Conservation (phyloP, 2,797 vertebrate genomes). For the Fringilla coelebs region DNA sequence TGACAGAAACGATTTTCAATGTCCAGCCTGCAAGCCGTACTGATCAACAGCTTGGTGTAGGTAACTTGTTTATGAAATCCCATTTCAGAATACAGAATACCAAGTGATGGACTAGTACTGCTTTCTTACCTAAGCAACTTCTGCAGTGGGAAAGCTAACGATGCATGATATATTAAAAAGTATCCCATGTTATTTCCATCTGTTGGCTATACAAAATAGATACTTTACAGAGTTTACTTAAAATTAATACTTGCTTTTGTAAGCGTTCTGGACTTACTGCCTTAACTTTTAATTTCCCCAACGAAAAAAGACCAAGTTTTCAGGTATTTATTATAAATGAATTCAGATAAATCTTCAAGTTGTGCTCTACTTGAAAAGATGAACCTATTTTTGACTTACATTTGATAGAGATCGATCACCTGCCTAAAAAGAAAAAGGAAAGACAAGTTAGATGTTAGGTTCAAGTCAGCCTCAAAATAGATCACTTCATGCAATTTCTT, state of each 20-base stretch:
- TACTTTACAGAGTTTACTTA: neutral
- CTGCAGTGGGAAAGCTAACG: neutral
- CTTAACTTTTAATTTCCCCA: neutral
- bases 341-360: neutral
- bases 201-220: neutral
- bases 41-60: neutral
- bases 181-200: neutral
- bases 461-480: neutral
- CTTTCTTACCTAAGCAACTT: neutral
- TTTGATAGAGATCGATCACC: constrained; percentile 92
- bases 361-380: neutral
- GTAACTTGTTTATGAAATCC: neutral
- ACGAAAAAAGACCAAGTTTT: neutral
- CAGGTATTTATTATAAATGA: neutral
- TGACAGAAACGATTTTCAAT: neutral
- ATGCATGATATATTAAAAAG: neutral
- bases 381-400: constrained; percentile 80
- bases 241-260: neutral
- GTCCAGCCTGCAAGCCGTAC: neutral
- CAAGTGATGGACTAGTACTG: neutral
- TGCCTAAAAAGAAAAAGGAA: constrained; percentile 76
- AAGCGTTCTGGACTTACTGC: neutral
- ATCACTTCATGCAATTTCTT: neutral
- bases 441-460: neutral
- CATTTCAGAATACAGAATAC: neutral